Evolutionary conservation across 2,113 vertebrate genomes (phyloP).

Genomic region (Pelodiscus sinensis): DNA sequence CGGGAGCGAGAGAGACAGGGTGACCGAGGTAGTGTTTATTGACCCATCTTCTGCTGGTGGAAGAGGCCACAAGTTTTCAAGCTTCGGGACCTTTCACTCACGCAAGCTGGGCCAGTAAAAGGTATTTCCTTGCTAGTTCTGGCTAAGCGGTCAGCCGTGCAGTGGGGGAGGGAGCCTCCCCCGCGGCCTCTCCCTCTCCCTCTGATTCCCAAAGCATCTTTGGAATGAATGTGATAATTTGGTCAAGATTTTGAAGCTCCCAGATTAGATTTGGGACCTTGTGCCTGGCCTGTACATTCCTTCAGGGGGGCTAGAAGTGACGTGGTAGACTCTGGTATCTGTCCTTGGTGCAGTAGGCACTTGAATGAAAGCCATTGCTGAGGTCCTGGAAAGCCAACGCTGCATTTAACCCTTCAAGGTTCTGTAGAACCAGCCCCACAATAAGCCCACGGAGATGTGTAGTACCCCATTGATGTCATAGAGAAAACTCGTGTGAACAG

Average conservation of each 20-base stretch:
- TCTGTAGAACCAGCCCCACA: rapidly evolving
- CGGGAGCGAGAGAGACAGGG: neutral
- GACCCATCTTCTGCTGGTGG: neutral
- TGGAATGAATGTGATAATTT: neutral
- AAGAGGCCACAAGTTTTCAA: neutral
- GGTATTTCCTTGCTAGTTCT: neutral
- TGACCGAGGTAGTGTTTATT: neutral
- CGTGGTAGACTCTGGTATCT: neutral
- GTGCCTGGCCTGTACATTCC: neutral
- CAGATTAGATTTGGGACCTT: neutral
- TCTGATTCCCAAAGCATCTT: neutral
- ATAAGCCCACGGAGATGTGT: neutral
- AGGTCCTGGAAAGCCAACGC: rapidly evolving
- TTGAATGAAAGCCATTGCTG: neutral
- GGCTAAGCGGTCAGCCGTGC: neutral
- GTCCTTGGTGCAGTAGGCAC: neutral
- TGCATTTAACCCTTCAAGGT: neutral
- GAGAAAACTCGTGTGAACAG: neutral
- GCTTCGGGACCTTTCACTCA: neutral
- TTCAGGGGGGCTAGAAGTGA: neutral
- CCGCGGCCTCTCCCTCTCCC: neutral
- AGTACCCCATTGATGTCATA: no score
- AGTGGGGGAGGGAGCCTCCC: neutral
- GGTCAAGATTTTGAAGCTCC: neutral
- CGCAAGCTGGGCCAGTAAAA: neutral